Percentiles rank a stretch among this genome's conserved stretches.
Evolutionary conservation across 2,888 invertebrate species (phyloP).

Genomic region (Hymenopus coronatus): DNA sequence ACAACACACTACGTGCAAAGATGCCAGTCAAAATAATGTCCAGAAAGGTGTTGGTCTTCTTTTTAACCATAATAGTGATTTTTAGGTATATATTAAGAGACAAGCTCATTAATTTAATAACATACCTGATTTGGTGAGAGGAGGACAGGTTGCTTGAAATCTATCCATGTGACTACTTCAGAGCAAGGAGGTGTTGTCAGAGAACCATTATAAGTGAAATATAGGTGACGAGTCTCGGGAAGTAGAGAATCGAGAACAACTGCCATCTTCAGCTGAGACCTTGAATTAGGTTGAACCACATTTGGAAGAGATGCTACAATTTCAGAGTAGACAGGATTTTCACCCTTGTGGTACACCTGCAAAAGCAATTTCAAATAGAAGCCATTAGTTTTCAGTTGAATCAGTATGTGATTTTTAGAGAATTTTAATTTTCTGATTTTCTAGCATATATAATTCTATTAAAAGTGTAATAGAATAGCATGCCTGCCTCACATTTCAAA

Average conservation of each 20-base stretch:
- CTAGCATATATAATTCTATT: no score
- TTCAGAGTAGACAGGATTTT: constrained; percentile 55
- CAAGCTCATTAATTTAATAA: neutral
- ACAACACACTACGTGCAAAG: no score
- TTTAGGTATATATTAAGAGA: no score
- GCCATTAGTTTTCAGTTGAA: no score
- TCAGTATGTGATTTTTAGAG: no score
- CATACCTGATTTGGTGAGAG: constrained; percentile 66
- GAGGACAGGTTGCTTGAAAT: constrained; percentile 69
- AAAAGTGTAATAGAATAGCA: no score
- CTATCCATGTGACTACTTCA: constrained; percentile 84
- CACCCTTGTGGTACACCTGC: constrained; percentile 41
- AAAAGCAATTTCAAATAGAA: constrained; percentile 31
- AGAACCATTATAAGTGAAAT: constrained; percentile 83
- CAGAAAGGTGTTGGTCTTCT: no score
- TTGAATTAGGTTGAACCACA: constrained; percentile 55
- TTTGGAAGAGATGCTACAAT: constrained; percentile 57
- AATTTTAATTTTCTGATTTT: no score
- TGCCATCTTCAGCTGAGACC: constrained; percentile 50
- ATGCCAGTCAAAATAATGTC: no score
- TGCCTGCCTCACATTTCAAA: no score
- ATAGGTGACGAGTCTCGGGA: constrained; percentile 56
- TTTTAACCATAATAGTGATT: no score
- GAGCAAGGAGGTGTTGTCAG: constrained; percentile 83
- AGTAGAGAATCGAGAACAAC: constrained; percentile 57